phyloP scores from a whole-genome alignment of 2,888 invertebrate genomes.

The Pardosa pseudoannulata region DNA sequence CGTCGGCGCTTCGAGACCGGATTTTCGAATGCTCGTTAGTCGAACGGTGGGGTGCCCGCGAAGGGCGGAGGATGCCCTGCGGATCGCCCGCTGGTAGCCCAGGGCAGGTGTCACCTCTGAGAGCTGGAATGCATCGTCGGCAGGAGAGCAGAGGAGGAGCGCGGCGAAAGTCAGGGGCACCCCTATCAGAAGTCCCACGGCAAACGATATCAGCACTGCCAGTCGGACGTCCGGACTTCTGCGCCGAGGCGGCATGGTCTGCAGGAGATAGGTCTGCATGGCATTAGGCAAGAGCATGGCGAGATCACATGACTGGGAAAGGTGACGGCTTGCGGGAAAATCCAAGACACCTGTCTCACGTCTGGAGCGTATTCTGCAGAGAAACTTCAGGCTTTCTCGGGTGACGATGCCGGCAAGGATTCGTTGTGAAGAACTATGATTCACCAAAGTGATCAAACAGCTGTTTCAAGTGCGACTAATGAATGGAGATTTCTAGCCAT shows the following conservation, averaged over 20 bases:
- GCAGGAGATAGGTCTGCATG: background rate
- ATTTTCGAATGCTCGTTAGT: background rate
- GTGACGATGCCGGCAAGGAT: background rate
- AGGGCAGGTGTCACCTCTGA: background rate
- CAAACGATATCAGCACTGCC: slow-evolving; percentile 22
- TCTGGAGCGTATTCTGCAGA: background rate
- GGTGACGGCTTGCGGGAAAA: background rate
- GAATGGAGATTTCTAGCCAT: too few relatives aligned
- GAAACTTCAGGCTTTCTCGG: background rate
- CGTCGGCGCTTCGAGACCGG: background rate
- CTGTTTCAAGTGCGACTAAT: too few relatives aligned
- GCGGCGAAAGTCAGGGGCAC: slow-evolving; percentile 35
- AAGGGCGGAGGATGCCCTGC: background rate
- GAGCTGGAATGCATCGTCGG: background rate
- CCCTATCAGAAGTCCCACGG: slow-evolving; percentile 47
- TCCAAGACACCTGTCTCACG: background rate
- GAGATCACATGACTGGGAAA: background rate
- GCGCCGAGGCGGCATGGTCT: background rate
- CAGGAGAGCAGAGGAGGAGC: slow-evolving; percentile 18
- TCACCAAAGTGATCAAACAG: too few relatives aligned
- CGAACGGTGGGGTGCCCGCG: too few relatives aligned
- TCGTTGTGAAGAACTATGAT: too few relatives aligned
- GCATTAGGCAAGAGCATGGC: background rate
- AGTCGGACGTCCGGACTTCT: background rate
- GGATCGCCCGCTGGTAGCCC: background rate